A percentile compares a stretch with the other conserved stretches of the same genome.
phyloP scores from a whole-genome alignment of 1,140 invertebrate genomes.

The Drosophila kohkoa region DNA sequence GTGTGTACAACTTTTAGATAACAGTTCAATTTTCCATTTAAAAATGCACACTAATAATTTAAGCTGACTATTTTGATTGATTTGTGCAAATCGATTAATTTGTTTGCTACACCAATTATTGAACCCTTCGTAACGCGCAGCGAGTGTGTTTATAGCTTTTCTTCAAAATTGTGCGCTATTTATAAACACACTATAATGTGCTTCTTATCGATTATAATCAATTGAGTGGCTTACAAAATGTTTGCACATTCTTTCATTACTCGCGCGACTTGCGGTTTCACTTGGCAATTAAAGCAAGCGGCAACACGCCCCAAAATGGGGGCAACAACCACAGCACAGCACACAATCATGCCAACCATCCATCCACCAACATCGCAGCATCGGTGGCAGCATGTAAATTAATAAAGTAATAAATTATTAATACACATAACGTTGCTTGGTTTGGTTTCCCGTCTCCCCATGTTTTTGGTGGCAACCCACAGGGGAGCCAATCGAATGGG shows the following conservation, averaged over 20 bases:
- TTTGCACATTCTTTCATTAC: slow-evolving; percentile 19
- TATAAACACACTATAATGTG: slow-evolving; percentile 29
- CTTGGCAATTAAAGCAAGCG: slow-evolving; percentile 35
- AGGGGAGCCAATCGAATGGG: slow-evolving; percentile 29
- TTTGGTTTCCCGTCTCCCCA: slow-evolving; percentile 8
- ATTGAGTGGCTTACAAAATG: slow-evolving; percentile 36
- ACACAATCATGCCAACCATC: neutral
- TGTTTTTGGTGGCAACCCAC: slow-evolving; percentile 17
- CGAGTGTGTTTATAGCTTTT: neutral
- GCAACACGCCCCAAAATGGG: slow-evolving; percentile 6
- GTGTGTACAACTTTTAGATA: too few species aligned
- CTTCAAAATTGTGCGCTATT: neutral
- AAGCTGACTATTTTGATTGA: slow-evolving; percentile 11
- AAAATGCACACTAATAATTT: too few species aligned
- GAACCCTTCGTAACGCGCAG: neutral
- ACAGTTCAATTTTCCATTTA: too few species aligned
- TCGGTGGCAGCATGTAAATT: slow-evolving; percentile 61
- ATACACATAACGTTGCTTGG: slow-evolving; percentile 55
- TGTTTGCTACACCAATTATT: slow-evolving; percentile 10
- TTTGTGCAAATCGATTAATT: slow-evolving; percentile 30
- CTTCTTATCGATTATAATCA: slow-evolving; percentile 51
- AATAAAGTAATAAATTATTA: slow-evolving; percentile 80
- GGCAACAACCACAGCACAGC: slow-evolving; percentile 23
- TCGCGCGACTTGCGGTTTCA: slow-evolving; percentile 12
- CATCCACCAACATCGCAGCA: slow-evolving; percentile 8